These are phyloP conservation scores for Anisognathus igniventris DNA, from an alignment of 2,797 vertebrate species.

Conservation along the genomic window DNA sequence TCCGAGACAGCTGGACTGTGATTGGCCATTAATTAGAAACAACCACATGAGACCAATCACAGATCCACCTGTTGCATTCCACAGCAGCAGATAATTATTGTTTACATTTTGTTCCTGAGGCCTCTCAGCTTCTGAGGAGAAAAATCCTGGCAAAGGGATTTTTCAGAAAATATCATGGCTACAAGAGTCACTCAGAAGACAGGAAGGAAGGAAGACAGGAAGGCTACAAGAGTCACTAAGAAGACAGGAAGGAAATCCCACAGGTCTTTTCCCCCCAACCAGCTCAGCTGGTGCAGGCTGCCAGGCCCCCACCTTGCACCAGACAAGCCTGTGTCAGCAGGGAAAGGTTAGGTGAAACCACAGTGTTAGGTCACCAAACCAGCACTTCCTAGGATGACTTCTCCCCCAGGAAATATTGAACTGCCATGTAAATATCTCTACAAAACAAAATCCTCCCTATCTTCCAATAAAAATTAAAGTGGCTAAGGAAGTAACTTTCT, in stretches of 20 bases:
- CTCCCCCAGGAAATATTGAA: neutral
- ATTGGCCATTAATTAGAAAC: too few relatives aligned
- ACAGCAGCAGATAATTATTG: too few relatives aligned
- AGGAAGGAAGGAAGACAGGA: neutral
- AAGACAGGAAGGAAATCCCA: neutral
- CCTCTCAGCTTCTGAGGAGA: too few relatives aligned
- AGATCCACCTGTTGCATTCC: too few relatives aligned
- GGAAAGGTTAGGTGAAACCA: neutral
- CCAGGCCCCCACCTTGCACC: neutral
- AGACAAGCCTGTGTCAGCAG: fast-evolving
- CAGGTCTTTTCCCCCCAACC: fast-evolving
- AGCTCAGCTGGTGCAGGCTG: neutral
- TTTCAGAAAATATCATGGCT: too few relatives aligned
- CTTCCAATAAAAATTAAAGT: neutral
- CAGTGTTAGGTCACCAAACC: neutral
- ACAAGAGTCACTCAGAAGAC: neutral
- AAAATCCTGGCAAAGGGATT: too few relatives aligned
- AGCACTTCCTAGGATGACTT: fast-evolving
- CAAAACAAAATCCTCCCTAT: neutral
- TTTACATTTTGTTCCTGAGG: too few relatives aligned
- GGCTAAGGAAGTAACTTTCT: neutral
- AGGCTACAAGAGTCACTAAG: neutral
- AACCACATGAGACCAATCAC: too few relatives aligned
- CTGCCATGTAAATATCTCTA: neutral
- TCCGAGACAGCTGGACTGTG: too few relatives aligned